Evolutionary conservation across 2,797 vertebrate species (phyloP), one percentile per base, ranked within the genome.

Genomic region (Lates japonicus): DNA sequence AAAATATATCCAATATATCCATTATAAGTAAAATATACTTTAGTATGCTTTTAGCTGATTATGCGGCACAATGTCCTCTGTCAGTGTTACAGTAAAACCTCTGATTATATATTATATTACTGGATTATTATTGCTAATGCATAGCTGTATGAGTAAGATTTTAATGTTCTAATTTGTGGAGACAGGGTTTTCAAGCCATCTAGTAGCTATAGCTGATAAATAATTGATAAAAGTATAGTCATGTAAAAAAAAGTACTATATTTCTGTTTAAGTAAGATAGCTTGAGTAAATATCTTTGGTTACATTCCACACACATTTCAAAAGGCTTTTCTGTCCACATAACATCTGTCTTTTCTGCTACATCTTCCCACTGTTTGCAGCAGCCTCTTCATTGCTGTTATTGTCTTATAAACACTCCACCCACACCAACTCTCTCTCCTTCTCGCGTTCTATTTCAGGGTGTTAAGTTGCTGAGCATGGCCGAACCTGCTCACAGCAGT

Each of bases 401-500:
- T 74, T 87, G 78, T 83, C 80, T 87, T 71, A 49, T 54, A 78
- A 84, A 83, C 87, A 82, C 76, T 70, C 74, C 65, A 46, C 72
- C 88, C 81, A 84, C 86, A 68, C 78, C 42, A 11, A 25, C 82
- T 75, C 68, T 74, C 68, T 74, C 48, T 72, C 59, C 58, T 48
- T 61, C 70, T 75, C 57, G 1, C 29, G 1, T 85, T 83, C 84
- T 85, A 83, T 87, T 87, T 79, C 42, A 59, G 78, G 85, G 81
- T 80, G 87, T 86, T 87, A 82, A 82, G 77, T 83, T 87, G 78
- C 85, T 80, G 91, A 85, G 76, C 88, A 76, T 5, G 54, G 55
- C 78, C 74, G 61, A 80, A 87, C 82, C 72, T 71, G 75, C 85
- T 88, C 83, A 74, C 86, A 81, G 80, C 74, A 61, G 46, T 85